Evolutionary conservation across 2,113 vertebrate genomes (phyloP).

Genomic region (Cochlearius cochlearius): DNA sequence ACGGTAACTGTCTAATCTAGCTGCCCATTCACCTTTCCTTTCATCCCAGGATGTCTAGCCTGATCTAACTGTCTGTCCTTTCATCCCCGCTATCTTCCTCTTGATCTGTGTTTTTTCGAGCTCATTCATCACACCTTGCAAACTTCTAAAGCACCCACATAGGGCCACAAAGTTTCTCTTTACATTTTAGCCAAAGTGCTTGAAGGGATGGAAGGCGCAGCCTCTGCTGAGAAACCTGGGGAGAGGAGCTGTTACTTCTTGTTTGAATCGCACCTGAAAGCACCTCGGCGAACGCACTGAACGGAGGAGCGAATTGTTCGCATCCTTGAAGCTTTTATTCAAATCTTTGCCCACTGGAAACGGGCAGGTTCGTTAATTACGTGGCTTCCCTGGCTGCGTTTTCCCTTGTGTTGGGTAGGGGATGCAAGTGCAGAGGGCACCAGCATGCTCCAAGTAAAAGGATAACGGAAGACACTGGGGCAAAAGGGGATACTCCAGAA

Average conservation of each 20-base stretch:
- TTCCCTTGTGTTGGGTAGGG: background rate
- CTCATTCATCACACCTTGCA: constrained; percentile 59
- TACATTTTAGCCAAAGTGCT: constrained; percentile 59
- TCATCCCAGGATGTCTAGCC: constrained; percentile 63
- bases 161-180: constrained; percentile 45
- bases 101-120: constrained; percentile 53
- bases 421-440: background rate
- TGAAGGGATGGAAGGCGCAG: constrained; percentile 15
- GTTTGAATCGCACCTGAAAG: constrained; percentile 5
- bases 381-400: background rate
- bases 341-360: background rate
- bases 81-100: constrained; percentile 55
- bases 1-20: constrained; percentile 22
- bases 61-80: constrained; percentile 64
- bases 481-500: background rate
- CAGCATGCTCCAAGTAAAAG: background rate
- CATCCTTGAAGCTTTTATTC: background rate
- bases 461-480: background rate
- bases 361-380: background rate
- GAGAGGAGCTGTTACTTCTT: constrained; percentile 42
- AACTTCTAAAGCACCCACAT: constrained; percentile 55
- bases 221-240: background rate
- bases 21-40: constrained; percentile 54
- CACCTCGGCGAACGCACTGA: background rate
- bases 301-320: background rate